Evolutionary conservation across 1,140 invertebrate species (phyloP).

Genomic region (Diorhabda sublineata): DNA sequence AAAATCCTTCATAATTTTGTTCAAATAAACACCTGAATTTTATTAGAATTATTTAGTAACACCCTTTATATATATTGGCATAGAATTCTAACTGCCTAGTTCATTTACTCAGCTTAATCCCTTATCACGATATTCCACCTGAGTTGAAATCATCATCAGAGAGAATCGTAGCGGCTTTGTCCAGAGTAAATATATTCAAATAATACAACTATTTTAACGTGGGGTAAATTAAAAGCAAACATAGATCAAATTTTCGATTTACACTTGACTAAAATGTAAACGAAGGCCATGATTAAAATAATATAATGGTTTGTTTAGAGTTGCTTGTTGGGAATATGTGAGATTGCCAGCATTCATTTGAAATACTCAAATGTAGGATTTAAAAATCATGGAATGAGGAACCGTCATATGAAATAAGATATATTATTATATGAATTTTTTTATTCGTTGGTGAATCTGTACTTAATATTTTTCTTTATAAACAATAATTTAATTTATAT

Average conservation of each 20-base stretch:
- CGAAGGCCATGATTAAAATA: not conserved
- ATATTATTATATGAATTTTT: too few species aligned
- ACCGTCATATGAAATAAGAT: too few species aligned
- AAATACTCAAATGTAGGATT: not conserved
- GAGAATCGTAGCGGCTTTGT: not conserved
- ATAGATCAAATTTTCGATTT: constrained; percentile 1
- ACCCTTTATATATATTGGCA: too few species aligned
- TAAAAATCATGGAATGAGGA: too few species aligned
- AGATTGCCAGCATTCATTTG: not conserved
- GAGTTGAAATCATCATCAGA: not conserved
- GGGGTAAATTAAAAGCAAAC: not conserved
- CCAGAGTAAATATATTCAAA: not conserved
- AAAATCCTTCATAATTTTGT: too few species aligned
- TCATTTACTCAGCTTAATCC: not conserved
- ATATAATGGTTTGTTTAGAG: constrained; percentile 1
- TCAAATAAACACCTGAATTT: too few species aligned
- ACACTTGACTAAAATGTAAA: constrained; percentile 1
- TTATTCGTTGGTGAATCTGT: too few species aligned
- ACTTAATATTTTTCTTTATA: too few species aligned
- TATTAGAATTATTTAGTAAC: too few species aligned
- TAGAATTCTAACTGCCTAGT: too few species aligned
- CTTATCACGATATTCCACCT: not conserved
- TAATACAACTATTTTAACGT: constrained; percentile 3
- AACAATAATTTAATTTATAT: too few species aligned
- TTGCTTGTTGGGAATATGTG: not conserved